A percentile compares a stretch with the other conserved stretches of the same genome.
Evolutionary conservation across 2,888 invertebrate genomes (phyloP).

Genomic region (Drosophila histrio): DNA sequence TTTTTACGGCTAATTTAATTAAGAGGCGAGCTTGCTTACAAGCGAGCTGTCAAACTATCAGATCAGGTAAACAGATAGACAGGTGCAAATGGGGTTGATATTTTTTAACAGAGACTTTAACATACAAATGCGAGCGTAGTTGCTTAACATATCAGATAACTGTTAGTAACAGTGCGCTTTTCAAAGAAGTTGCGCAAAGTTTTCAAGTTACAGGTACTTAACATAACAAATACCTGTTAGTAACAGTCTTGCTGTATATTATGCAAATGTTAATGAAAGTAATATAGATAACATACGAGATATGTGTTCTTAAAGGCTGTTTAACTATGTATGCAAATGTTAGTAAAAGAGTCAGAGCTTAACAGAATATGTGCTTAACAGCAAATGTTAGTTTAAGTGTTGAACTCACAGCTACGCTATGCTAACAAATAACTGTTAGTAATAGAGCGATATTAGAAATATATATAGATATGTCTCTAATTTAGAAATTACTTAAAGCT

Average conservation of each 20-base stretch:
- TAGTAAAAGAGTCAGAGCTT: background rate
- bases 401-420: too few species aligned
- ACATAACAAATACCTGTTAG: too few species aligned
- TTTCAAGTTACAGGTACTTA: too few species aligned
- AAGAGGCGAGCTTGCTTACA: conserved; percentile 40
- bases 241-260: too few species aligned
- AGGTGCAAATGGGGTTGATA: conserved; percentile 44
- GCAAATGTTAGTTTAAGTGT: too few species aligned
- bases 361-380: background rate
- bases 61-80: conserved; percentile 36
- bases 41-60: conserved; percentile 63
- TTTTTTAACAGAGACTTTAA: background rate
- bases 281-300: too few species aligned
- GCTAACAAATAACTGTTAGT: too few species aligned
- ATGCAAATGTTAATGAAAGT: too few species aligned
- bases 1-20: conserved; percentile 67
- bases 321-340: background rate
- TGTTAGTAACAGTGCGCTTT: background rate
- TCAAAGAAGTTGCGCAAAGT: too few species aligned
- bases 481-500: too few species aligned
- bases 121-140: background rate
- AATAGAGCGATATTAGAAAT: too few species aligned
- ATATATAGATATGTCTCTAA: too few species aligned
- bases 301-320: background rate
- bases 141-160: background rate